Evolutionary conservation across 1,140 invertebrate species (phyloP), one percentile per base, ranked within the genome.

Genomic region (Heliconius hewitsoni): DNA sequence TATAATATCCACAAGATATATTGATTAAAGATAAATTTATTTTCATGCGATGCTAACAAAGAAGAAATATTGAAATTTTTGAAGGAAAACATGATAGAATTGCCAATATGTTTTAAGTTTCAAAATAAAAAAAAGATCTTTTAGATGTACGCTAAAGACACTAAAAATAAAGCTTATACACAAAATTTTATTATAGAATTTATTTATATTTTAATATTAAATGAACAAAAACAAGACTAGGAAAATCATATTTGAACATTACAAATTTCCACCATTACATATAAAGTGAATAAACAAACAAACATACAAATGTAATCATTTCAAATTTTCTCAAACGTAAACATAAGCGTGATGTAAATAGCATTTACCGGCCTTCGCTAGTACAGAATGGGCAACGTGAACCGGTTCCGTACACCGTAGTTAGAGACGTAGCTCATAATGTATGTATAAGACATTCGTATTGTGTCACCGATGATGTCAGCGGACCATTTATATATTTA

Each of bases 401-500:
- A 66, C 60, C 60, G 60, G 27, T 30, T 66, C 60, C 13, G 5
- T 30, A 66, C 60, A 30, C 60, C 60, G 60, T 66, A 66, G 60
- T 66, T 66, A 66, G 27, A 16, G 27, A 27, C 60, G 60, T 66
- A 66, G 23, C 60, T 66, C 60, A 66, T 66, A 66, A 16, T 66
- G 27, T 66, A 66, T 66, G 60, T 66, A 66, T n/a, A 27, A 27
- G 27, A 66, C 60, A 18, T 66, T 66, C 27, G 46, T 13, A 30
- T 72, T 82, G 27, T 73, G 72, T 80, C 73, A 74, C 27, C 66
- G 75, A 77, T 82, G 81, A 82, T 73, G 80, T 82, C 81, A 80
- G 42, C 81, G 72, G 8, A 78, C 83, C 84, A 79, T 83, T 83
- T 86, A 80, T 86, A 87, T 86, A 87, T 86, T 85, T 87, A 86